Evolutionary conservation across 2,113 vertebrate species (phyloP), one percentile per base, ranked within the genome.

Genomic region (Amphiprion ocellaris): DNA sequence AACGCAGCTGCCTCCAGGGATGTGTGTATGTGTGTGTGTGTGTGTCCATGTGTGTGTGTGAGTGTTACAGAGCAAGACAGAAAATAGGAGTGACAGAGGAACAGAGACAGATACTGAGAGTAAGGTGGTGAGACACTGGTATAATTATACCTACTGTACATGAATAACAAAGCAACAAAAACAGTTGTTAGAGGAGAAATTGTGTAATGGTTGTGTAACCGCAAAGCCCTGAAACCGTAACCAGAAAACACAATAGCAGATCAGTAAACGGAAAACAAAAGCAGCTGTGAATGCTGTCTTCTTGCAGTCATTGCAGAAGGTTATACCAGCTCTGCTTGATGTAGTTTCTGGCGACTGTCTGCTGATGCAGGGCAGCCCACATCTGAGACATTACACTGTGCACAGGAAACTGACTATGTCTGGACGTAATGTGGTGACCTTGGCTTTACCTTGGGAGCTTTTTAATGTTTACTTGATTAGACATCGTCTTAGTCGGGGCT

Each of bases 1-100:
- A 92, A 82, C 84, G 75, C 81, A 69, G 83, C 63, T 80, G 86
- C 90, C 90, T 86, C 89, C 64, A 81, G 84, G 85, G 87, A 71
- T 50, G 74, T 80, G 86, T 71, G 84, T 61, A 12, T 83, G 21
- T 79, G 62, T 83, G 53, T 65, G 28, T 81, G 44, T 75, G 47
- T 66, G n/a, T 39, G 68, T 58, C 16, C 64, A 23, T 58, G 61
- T 64, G 56, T 63, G 24, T 37, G 56, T 50, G 23, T 17, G 11
- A 37, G 17, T 67, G 26, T 69, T 52, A 28, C 60, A 17, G 50
- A 81, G 66, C 37, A 33, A 61, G 67, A 71, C 50, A 73, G 33
- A 79, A 69, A 77, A 83, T 68, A 16, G 70, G 67, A 77, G 64
- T 50, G 71, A 72, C 44, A 47, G 19, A 61, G 23, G 47, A 59